These are phyloP conservation scores for Paralichthys olivaceus DNA, from an alignment of 2,113 vertebrate species.

Conservation along the genomic window DNA sequence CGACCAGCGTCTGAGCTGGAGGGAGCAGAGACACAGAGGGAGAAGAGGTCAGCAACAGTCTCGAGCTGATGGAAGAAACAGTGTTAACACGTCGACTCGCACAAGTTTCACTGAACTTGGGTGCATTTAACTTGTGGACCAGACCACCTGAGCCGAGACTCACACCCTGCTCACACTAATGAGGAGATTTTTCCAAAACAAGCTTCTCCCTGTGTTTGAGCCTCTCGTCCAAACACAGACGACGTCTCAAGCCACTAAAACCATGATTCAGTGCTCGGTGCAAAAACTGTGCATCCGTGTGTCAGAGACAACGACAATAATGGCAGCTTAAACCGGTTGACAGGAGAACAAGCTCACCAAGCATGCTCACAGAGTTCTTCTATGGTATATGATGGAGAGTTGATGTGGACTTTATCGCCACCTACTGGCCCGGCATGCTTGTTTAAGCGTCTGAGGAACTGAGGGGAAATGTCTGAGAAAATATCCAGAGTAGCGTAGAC, in stretches of 20 bases:
- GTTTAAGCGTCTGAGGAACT: background rate
- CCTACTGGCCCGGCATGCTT: background rate
- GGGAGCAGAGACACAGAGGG: background rate
- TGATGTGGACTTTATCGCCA: background rate
- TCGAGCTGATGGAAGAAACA: too few species aligned
- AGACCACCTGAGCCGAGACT: background rate
- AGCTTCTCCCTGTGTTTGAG: background rate
- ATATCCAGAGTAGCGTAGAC: too few species aligned
- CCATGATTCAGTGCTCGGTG: too few species aligned
- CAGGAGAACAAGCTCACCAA: background rate
- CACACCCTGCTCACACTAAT: background rate
- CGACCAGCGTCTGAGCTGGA: constrained; percentile 82
- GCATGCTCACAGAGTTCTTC: background rate
- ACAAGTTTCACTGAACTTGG: too few species aligned
- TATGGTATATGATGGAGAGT: background rate
- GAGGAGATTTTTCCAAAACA: background rate
- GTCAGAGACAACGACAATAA: background rate
- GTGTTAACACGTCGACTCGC: too few species aligned
- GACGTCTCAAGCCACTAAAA: too few species aligned
- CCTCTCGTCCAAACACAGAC: too few species aligned
- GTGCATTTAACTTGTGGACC: too few species aligned
- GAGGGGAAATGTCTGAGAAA: too few species aligned
- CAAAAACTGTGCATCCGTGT: too few species aligned
- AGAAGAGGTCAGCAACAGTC: background rate
- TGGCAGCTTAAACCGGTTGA: background rate